phyloP scores from a whole-genome alignment of 2,113 vertebrate genomes.

The Enhydra lutris region DNA sequence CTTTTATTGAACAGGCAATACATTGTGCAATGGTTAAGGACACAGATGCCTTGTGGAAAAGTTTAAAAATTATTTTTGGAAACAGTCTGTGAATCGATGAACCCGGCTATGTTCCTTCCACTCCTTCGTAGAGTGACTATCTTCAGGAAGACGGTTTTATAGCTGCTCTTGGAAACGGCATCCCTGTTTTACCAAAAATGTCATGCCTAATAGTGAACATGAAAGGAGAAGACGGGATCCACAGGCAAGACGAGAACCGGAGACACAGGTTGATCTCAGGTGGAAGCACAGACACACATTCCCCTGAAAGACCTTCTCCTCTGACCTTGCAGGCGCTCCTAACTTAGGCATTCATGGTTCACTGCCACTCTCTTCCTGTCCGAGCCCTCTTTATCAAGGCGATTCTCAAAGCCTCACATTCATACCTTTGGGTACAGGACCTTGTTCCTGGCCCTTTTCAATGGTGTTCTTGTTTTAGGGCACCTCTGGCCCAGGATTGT shows the following conservation, averaged over 20 bases:
- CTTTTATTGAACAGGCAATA: slow-evolving; percentile 75
- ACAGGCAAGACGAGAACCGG: neutral
- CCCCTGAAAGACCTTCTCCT: neutral
- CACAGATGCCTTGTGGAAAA: slow-evolving; percentile 65
- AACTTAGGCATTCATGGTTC: neutral
- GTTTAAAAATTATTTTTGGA: slow-evolving; percentile 67
- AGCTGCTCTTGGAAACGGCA: slow-evolving; percentile 37
- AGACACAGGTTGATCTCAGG: neutral
- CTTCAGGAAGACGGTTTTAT: neutral
- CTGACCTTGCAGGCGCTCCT: neutral
- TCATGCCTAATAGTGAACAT: slow-evolving; percentile 42
- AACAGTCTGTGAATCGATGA: slow-evolving; percentile 35
- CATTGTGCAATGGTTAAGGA: slow-evolving; percentile 53
- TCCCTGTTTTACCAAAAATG: slow-evolving; percentile 13
- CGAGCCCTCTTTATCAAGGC: neutral
- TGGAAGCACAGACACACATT: neutral
- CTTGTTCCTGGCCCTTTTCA: neutral
- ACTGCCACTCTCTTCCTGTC: neutral
- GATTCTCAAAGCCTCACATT: neutral
- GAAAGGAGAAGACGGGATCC: neutral
- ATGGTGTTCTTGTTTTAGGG: neutral
- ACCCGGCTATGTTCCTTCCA: neutral
- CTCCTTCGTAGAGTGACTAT: neutral
- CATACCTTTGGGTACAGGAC: neutral
- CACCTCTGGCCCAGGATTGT: neutral